Percentiles rank a stretch among this genome's conserved stretches.
These are phyloP conservation scores for Habropoda laboriosa DNA, from an alignment of 1,140 invertebrate species.

Conservation along the genomic window DNA sequence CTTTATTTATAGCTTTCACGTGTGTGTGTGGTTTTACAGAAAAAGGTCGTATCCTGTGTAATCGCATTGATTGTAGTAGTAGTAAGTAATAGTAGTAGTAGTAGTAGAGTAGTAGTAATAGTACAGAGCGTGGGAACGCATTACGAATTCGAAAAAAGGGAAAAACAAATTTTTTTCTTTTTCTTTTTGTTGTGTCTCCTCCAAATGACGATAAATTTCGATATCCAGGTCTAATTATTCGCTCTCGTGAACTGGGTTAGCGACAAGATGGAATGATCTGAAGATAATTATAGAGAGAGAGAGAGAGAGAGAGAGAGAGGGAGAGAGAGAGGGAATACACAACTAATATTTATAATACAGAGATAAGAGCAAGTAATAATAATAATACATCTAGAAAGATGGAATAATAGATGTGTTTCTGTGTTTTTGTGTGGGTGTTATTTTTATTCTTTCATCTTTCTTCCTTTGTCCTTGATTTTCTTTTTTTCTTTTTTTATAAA, in stretches of 20 bases:
- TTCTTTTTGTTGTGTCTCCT: no score
- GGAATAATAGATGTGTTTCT: not conserved
- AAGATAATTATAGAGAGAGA: slow-evolving; percentile 34
- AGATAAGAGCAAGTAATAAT: slow-evolving; percentile 1
- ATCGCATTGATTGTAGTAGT: slow-evolving; percentile 68
- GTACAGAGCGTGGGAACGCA: slow-evolving; percentile 76
- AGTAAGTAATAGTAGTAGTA: slow-evolving; percentile 48
- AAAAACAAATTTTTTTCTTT: slow-evolving; percentile 66
- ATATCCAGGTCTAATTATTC: slow-evolving; percentile 46
- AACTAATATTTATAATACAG: slow-evolving; percentile 36
- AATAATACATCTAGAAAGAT: slow-evolving; percentile 11
- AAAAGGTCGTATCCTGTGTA: slow-evolving; percentile 77
- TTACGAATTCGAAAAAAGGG: slow-evolving; percentile 74
- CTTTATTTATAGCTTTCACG: slow-evolving; percentile 80
- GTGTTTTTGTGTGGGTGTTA: not conserved
- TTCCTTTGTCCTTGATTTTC: not conserved
- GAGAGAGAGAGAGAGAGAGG: slow-evolving; percentile 26
- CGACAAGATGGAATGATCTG: slow-evolving; percentile 43
- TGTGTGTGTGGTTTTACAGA: slow-evolving; percentile 78
- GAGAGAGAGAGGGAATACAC: slow-evolving; percentile 27
- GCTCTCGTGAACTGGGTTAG: slow-evolving; percentile 37
- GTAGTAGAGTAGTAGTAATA: slow-evolving; percentile 58
- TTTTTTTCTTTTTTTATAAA: slow-evolving; percentile 37
- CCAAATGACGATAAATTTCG: slow-evolving; percentile 60
- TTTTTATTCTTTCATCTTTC: not conserved